Evolutionary conservation across 2,113 vertebrate genomes (phyloP), one percentile per base, ranked within the genome.

Genomic region (Verasper variegatus): DNA sequence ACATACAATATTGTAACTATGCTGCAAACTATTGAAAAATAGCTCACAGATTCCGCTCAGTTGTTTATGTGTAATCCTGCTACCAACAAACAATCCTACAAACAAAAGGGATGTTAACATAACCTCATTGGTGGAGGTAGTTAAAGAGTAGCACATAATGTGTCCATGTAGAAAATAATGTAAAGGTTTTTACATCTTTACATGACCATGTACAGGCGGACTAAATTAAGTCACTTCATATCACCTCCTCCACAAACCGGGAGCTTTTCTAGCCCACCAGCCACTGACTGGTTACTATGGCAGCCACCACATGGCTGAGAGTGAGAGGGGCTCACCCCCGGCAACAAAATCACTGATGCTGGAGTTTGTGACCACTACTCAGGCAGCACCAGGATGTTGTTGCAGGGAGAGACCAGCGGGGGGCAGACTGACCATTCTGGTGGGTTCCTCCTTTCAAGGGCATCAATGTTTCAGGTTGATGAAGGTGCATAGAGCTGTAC

Each of bases 331-430:
- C 56, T 93, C 94, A 26, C 95, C 96, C 94, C 95, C 95, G 83
- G 96, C 97, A 99, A 99, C 98, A 99, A 99, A 99, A 99, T 99
- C 98, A 98, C 98, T 99, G 98, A 99, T 99, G 98, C 98, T 99
- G 98, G 98, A 99, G 98, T 97, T 87, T 54, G 86, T 65, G 27
- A 91, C 82, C 92, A 88, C 87, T 91, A 96, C 96, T 96, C 97
- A 95, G 95, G 96, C 98, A 99, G 98, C 98, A 98, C 96, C 98
- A 99, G 98, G 98, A 99, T 99, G 95, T 97, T 99, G 98, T 98
- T 98, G 79, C 93, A 88, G 90, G 94, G 81, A 93, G 90, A 83
- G 88, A 85, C 92, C 94, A 94, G 78, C 68, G 88, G 86, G 26
- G 68, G 89, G 72, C 35, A 7, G 52, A 59, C 61, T 52, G 37